Percentiles rank a stretch among this genome's conserved stretches.
Evolutionary conservation across 2,888 invertebrate species (phyloP).

Genomic region (Papilio elwesi): DNA sequence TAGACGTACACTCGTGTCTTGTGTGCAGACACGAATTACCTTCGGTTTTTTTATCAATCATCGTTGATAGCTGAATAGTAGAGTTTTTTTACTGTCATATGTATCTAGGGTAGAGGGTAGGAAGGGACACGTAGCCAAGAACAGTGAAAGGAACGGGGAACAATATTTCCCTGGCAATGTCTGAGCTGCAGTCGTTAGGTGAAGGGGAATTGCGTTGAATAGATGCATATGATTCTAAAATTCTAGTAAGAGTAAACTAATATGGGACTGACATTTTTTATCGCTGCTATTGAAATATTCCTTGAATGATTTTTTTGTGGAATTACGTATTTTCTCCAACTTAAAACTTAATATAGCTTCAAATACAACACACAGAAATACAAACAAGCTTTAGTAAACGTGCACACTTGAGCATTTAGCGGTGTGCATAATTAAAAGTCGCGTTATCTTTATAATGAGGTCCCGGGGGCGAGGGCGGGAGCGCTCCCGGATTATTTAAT

Average conservation of each 20-base stretch:
- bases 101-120: neutral
- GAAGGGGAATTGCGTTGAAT: too few species aligned
- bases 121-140: too few species aligned
- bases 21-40: neutral
- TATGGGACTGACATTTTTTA: too few species aligned
- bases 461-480: slow-evolving; percentile 34
- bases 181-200: too few species aligned
- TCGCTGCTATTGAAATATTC: too few species aligned
- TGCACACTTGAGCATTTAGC: slow-evolving; percentile 9
- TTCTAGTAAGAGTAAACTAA: too few species aligned
- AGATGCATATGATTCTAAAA: too few species aligned
- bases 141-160: neutral
- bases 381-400: neutral
- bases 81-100: neutral
- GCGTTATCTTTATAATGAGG: slow-evolving; percentile 45
- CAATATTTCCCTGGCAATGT: too few species aligned
- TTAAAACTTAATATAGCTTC: too few species aligned
- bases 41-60: neutral
- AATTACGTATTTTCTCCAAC: too few species aligned
- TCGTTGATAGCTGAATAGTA: neutral
- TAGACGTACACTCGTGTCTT: neutral
- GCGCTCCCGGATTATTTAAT: slow-evolving; percentile 35
- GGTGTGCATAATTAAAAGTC: slow-evolving; percentile 45
- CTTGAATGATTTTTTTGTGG: too few species aligned
- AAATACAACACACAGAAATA: neutral